phyloP scores from a whole-genome alignment of 2,888 invertebrate genomes.

The Drosophila longiperda region DNA sequence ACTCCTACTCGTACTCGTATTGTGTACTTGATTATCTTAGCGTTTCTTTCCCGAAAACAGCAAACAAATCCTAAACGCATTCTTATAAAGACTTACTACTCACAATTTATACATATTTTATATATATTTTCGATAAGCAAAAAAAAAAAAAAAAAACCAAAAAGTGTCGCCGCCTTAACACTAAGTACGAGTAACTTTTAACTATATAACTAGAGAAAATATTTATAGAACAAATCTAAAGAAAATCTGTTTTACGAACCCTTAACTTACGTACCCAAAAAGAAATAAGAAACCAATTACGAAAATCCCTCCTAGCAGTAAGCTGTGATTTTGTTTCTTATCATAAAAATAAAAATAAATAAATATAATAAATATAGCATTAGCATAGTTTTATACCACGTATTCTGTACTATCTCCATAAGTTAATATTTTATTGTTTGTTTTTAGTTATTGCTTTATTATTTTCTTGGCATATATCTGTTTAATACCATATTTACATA shows the following conservation, averaged over 20 bases:
- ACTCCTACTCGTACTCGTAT: slow-evolving; percentile 47
- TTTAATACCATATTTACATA: slow-evolving; percentile 19
- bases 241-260: slow-evolving; percentile 22
- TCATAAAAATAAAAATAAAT: slow-evolving; percentile 2
- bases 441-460: slow-evolving; percentile 56
- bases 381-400: slow-evolving; percentile 42
- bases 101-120: slow-evolving; percentile 8
- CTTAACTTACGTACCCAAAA: slow-evolving; percentile 7
- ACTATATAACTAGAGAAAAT: slow-evolving; percentile 11
- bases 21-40: slow-evolving; percentile 70
- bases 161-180: slow-evolving; percentile 18
- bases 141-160: slow-evolving; percentile 3
- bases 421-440: slow-evolving; percentile 9
- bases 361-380: slow-evolving; percentile 15
- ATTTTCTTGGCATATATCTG: slow-evolving; percentile 43
- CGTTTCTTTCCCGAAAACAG: slow-evolving; percentile 61
- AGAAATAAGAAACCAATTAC: slow-evolving; percentile 9
- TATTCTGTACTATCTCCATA: slow-evolving; percentile 21
- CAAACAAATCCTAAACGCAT: slow-evolving; percentile 37
- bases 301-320: slow-evolving; percentile 47
- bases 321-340: slow-evolving; percentile 31
- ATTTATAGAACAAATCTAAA: slow-evolving; percentile 37
- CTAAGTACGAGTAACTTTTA: slow-evolving; percentile 33
- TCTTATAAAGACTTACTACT: slow-evolving; percentile 29
- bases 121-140: slow-evolving; percentile 27